Conservation (phyloP, 2,113 vertebrate genomes). For the Malurus alboscapulatus region DNA sequence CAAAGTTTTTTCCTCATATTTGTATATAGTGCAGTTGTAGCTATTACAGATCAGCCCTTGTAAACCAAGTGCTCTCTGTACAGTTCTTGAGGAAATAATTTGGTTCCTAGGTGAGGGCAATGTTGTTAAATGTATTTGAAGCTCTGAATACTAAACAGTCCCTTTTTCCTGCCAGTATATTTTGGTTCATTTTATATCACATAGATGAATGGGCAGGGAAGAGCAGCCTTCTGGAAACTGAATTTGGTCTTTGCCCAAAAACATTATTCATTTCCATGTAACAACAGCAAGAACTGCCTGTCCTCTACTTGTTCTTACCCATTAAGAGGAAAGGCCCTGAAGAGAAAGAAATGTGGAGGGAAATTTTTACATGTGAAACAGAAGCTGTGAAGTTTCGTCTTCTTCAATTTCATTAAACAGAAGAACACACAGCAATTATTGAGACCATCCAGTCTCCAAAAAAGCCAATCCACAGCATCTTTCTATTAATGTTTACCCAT, state of each 20-base stretch:
- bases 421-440: not conserved
- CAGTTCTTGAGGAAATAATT: conserved; percentile 50
- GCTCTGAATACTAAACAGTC: conserved; percentile 30
- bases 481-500: not conserved
- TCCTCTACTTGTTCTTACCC: not conserved
- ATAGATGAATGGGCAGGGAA: conserved; percentile 5
- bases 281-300: not conserved
- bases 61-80: conserved; percentile 3
- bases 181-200: not conserved
- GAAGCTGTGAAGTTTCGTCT: not conserved
- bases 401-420: not conserved
- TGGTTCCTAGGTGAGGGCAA: conserved; percentile 19
- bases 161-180: not conserved
- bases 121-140: conserved; percentile 22
- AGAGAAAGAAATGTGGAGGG: not conserved
- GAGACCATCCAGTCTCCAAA: not conserved
- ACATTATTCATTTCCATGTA: conserved; percentile 13
- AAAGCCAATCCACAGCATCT: not conserved
- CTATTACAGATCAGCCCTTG: not conserved
- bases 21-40: not conserved
- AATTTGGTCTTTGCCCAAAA: conserved; percentile 36
- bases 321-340: not conserved
- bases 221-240: conserved; percentile 25
- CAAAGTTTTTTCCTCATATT: not conserved
- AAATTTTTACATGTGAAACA: not conserved